Conservation (phyloP, 2,888 invertebrate genomes). For the Sesia bembeciformis region DNA sequence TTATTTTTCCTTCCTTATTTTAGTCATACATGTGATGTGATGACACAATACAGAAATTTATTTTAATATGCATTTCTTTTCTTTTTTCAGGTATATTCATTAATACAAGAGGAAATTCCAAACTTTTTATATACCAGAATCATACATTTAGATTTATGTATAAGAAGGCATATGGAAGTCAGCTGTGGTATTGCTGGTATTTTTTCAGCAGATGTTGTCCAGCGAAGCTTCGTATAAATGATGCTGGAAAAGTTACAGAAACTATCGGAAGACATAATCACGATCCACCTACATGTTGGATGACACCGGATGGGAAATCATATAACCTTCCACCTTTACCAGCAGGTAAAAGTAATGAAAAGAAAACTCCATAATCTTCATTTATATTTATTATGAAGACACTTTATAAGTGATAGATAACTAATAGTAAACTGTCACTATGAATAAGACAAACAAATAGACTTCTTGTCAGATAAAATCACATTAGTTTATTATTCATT, state of each 20-base stretch:
- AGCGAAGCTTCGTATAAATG: slow-evolving; percentile 60
- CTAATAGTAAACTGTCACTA: too few species aligned
- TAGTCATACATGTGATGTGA: slow-evolving; percentile 3
- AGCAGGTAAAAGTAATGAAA: slow-evolving; percentile 18
- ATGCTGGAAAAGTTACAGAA: slow-evolving; percentile 60
- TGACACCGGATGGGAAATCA: slow-evolving; percentile 66
- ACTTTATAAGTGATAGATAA: too few species aligned
- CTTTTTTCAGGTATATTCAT: slow-evolving; percentile 64
- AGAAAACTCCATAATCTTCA: slow-evolving; percentile 10
- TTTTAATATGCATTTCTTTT: not conserved
- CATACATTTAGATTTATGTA: slow-evolving; percentile 70
- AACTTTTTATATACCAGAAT: slow-evolving; percentile 65
- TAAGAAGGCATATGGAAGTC: slow-evolving; percentile 68
- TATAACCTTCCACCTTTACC: slow-evolving; percentile 57
- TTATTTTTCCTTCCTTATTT: slow-evolving; percentile 28
- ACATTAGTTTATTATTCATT: too few species aligned
- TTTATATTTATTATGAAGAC: too few species aligned
- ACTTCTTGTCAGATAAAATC: too few species aligned
- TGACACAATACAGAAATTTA: not conserved
- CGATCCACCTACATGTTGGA: slow-evolving; percentile 67
- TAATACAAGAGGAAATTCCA: slow-evolving; percentile 66
- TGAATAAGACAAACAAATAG: too few species aligned
- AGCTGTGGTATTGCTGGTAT: slow-evolving; percentile 68
- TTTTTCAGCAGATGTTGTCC: slow-evolving; percentile 69
- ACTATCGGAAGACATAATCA: slow-evolving; percentile 64